Evolutionary conservation across 2,888 invertebrate genomes (phyloP).

Genomic region (Apantesis nais): DNA sequence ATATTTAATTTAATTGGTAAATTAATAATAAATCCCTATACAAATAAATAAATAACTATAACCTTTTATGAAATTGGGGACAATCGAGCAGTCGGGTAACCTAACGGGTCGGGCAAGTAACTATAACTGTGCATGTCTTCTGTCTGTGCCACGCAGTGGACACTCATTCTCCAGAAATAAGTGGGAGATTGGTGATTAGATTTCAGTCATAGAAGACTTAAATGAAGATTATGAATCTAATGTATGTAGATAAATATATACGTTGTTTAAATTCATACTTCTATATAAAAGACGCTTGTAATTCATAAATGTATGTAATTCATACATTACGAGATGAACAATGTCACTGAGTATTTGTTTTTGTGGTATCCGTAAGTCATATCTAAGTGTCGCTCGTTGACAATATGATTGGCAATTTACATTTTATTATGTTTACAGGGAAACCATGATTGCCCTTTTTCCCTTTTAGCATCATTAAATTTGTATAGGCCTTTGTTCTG

Average conservation of each 20-base stretch:
- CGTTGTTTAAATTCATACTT: conserved; percentile 17
- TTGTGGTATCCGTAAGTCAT: conserved; percentile 40
- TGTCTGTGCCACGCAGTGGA: too few relatives aligned
- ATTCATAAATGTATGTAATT: conserved; percentile 39
- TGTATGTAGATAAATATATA: conserved; percentile 28
- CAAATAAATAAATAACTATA: too few relatives aligned
- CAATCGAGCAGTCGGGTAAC: too few relatives aligned
- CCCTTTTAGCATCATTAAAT: conserved; percentile 49
- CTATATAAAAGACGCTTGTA: conserved; percentile 1
- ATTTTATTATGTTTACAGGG: conserved; percentile 58
- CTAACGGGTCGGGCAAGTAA: too few relatives aligned
- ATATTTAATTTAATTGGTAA: too few relatives aligned
- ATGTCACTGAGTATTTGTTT: conserved; percentile 30
- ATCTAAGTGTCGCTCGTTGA: conserved; percentile 44
- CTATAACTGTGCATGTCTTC: too few relatives aligned
- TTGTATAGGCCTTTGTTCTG: conserved; percentile 23
- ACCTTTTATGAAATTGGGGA: too few relatives aligned
- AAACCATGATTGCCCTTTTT: conserved; percentile 50
- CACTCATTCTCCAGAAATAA: too few relatives aligned
- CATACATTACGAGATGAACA: conserved; percentile 23
- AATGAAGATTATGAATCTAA: conserved; percentile 26
- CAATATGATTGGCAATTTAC: conserved; percentile 63
- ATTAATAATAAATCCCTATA: too few relatives aligned
- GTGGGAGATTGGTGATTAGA: too few relatives aligned
- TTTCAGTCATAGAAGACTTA: conserved; percentile 19